Percentiles rank a stretch among this genome's conserved stretches.
These are phyloP conservation scores for Periophthalmus magnuspinnatus DNA, from an alignment of 2,797 vertebrate genomes.

Conservation along the genomic window DNA sequence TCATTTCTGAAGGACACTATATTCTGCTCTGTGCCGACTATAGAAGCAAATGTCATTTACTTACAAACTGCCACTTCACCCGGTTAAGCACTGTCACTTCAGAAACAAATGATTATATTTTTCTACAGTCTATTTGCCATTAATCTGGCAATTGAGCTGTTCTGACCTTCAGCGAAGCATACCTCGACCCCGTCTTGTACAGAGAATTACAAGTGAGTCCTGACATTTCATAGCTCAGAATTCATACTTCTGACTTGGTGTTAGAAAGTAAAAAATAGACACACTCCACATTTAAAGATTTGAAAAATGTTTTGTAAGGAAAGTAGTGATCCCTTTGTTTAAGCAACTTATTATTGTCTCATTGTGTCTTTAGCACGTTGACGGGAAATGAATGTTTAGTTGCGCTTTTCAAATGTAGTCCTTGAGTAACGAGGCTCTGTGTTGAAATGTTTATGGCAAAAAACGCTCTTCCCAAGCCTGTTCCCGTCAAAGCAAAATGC, in stretches of 20 bases:
- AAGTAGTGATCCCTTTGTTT: slow-evolving; percentile 76
- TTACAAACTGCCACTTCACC: slow-evolving; percentile 56
- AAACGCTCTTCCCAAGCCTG: slow-evolving; percentile 23
- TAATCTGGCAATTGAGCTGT: slow-evolving; percentile 45
- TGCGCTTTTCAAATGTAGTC: slow-evolving; percentile 44
- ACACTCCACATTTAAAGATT: slow-evolving; percentile 73
- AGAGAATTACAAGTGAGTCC: slow-evolving; percentile 54
- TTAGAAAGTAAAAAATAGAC: slow-evolving; percentile 66
- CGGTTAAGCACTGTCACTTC: slow-evolving; percentile 39
- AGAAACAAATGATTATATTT: slow-evolving; percentile 35
- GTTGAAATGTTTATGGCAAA: slow-evolving; percentile 70
- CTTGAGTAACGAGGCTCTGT: slow-evolving; percentile 56
- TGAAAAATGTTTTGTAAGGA: slow-evolving; percentile 68
- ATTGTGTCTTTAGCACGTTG: slow-evolving; percentile 48
- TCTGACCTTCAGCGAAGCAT: slow-evolving; percentile 19
- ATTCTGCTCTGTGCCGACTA: slow-evolving; percentile 61
- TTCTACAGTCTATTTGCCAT: slow-evolving; percentile 30
- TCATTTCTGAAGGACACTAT: slow-evolving; percentile 57
- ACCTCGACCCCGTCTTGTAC: slow-evolving; percentile 18
- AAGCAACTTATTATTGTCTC: slow-evolving; percentile 66
- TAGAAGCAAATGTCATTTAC: slow-evolving; percentile 65
- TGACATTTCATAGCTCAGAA: slow-evolving; percentile 54
- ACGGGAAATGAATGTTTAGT: slow-evolving; percentile 44
- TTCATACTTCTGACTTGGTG: slow-evolving; percentile 61
- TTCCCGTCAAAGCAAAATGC: slow-evolving; percentile 1